phyloP scores from a whole-genome alignment of 2,797 vertebrate species.

The Scleropages formosus region DNA sequence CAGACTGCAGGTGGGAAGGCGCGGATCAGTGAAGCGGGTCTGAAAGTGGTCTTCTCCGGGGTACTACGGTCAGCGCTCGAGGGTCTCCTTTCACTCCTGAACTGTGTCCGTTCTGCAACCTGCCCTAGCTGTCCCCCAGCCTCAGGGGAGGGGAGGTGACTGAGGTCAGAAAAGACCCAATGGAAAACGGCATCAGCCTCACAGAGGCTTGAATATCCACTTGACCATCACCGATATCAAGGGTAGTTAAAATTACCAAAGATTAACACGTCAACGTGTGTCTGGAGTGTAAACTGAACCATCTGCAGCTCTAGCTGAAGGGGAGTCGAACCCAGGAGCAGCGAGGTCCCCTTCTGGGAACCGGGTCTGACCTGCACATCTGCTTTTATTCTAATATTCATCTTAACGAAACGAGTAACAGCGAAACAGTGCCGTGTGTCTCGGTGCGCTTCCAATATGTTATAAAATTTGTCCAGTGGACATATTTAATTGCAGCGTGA shows the following conservation, averaged over 20 bases:
- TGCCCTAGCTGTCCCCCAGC: background rate
- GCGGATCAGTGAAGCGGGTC: no score
- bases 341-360: background rate
- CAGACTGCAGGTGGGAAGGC: background rate
- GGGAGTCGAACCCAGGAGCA: background rate
- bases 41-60: background rate
- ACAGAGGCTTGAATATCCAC: constrained; percentile 38
- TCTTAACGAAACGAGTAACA: no score
- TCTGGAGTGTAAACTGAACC: constrained; percentile 32
- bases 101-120: background rate
- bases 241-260: constrained; percentile 30
- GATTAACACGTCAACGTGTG: constrained; percentile 29
- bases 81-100: constrained; percentile 4
- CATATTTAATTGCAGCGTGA: background rate
- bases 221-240: constrained; percentile 33
- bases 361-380: background rate
- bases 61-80: background rate
- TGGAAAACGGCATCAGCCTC: constrained; percentile 39
- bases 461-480: background rate
- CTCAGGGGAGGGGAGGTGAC: constrained; percentile 15
- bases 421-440: no score
- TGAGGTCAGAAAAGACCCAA: constrained; percentile 32
- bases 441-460: background rate
- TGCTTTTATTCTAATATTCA: no score
- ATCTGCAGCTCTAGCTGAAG: background rate